These are phyloP conservation scores for Mionectes olivaceus DNA, from an alignment of 2,797 vertebrate species.

Conservation along the genomic window DNA sequence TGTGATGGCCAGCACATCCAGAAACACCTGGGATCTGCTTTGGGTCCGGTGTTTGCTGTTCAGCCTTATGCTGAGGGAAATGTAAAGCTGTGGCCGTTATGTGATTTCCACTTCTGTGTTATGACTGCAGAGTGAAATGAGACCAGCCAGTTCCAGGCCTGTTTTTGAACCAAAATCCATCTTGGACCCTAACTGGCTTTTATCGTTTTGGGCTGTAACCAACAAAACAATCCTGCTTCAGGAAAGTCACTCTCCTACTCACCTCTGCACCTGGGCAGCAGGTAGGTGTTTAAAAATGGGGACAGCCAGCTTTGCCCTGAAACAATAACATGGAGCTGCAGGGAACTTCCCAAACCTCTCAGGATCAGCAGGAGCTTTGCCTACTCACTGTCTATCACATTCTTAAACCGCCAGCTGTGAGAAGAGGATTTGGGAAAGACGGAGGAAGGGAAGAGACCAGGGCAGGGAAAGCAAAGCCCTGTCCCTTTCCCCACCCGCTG, in stretches of 20 bases:
- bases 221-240: not conserved
- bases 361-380: not conserved
- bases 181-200: not conserved
- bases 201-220: not conserved
- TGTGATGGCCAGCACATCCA: not conserved
- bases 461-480: too few species aligned
- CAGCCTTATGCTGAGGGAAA: not conserved
- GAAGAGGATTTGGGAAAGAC: not conserved
- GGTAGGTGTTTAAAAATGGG: not conserved
- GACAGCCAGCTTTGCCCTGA: not conserved
- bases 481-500: rapidly evolving
- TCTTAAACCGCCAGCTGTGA: not conserved
- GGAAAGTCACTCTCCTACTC: not conserved
- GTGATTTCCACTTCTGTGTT: not conserved
- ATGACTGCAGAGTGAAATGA: not conserved
- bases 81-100: not conserved
- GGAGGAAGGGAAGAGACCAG: not conserved
- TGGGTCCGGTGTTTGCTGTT: not conserved
- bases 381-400: rapidly evolving
- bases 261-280: rapidly evolving
- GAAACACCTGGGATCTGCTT: not conserved
- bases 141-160: not conserved
- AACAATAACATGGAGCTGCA: rapidly evolving
- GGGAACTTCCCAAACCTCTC: not conserved
- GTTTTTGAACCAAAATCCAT: not conserved